Conservation (phyloP, 2,113 vertebrate genomes). For the Bucco capensis region DNA sequence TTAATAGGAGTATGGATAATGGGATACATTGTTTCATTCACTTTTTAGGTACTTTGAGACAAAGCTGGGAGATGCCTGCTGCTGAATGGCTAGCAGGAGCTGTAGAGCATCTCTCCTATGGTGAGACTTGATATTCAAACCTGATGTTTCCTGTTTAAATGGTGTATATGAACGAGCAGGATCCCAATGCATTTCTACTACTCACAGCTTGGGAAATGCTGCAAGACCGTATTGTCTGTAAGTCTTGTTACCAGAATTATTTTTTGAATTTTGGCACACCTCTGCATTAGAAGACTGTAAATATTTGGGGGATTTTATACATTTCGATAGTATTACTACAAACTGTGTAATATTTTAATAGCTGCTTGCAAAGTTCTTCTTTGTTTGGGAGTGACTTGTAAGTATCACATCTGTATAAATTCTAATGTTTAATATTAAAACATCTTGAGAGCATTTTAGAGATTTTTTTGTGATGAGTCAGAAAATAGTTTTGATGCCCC, state of each 20-base stretch:
- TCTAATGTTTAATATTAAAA: neutral
- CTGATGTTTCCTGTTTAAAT: neutral
- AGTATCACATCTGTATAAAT: neutral
- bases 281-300: neutral
- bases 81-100: neutral
- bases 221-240: neutral
- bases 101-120: neutral
- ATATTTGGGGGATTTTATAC: neutral
- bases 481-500: neutral
- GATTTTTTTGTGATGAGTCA: neutral
- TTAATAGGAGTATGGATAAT: neutral
- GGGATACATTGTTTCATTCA: accelerated
- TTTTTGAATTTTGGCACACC: neutral
- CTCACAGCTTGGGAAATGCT: neutral
- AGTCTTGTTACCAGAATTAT: neutral
- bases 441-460: neutral
- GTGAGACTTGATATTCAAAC: neutral
- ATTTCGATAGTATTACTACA: neutral
- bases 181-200: neutral
- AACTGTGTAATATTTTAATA: neutral
- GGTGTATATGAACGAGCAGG: neutral
- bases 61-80: neutral
- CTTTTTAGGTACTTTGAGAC: neutral
- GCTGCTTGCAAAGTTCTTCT: neutral
- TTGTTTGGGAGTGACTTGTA: neutral